A percentile compares a stretch with the other conserved stretches of the same genome.
phyloP scores from a whole-genome alignment of 1,140 invertebrate species.

The Hyposmocoma kahamanoa region DNA sequence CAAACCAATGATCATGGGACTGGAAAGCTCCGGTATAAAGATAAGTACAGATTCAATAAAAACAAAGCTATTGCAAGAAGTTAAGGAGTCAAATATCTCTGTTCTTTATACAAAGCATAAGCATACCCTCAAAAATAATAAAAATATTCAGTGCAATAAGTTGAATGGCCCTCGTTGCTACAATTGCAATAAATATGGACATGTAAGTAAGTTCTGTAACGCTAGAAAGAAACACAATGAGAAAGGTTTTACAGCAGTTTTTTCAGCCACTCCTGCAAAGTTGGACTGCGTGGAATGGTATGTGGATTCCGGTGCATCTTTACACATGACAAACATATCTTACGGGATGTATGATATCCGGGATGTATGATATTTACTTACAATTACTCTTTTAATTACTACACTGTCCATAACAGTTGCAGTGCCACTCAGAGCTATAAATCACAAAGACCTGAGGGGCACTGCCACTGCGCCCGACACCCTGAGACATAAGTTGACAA shows the following conservation, averaged over 20 bases:
- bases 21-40: constrained; percentile 16
- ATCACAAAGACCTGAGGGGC: too few relatives aligned
- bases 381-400: too few relatives aligned
- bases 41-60: constrained; percentile 33
- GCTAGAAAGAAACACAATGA: background rate
- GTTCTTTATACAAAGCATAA: background rate
- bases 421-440: too few relatives aligned
- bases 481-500: too few relatives aligned
- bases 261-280: background rate
- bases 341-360: background rate
- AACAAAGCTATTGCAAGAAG: constrained; percentile 34
- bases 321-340: background rate
- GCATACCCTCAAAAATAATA: background rate
- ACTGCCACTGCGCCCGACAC: too few relatives aligned
- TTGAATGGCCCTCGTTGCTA: background rate
- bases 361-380: too few relatives aligned
- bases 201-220: background rate
- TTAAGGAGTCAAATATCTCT: background rate
- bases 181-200: background rate
- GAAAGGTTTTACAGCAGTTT: background rate
- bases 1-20: constrained; percentile 42
- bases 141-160: background rate
- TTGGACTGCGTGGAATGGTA: background rate
- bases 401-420: too few relatives aligned
- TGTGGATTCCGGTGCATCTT: background rate